These are phyloP conservation scores for Aromia moschata DNA, from an alignment of 2,888 invertebrate species.

Conservation along the genomic window DNA sequence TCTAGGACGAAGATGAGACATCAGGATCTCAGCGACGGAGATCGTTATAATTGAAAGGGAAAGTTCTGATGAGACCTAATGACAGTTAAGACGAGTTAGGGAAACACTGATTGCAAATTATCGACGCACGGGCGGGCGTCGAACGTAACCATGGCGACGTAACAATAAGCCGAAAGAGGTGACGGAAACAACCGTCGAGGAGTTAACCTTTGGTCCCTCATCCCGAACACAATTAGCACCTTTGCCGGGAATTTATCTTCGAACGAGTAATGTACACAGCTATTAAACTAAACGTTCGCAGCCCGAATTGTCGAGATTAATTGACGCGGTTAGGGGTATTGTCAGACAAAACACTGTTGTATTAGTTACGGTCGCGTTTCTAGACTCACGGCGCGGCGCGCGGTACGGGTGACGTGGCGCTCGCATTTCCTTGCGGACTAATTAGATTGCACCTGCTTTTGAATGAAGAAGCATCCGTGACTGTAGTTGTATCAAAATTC, in stretches of 20 bases:
- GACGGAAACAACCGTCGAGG: constrained; percentile 42
- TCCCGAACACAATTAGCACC: constrained; percentile 42
- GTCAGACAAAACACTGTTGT: constrained; percentile 37
- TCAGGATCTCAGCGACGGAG: constrained; percentile 27
- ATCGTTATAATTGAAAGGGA: constrained; percentile 41
- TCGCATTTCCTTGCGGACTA: too few species aligned
- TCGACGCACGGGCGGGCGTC: constrained; percentile 39
- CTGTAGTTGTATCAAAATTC: too few species aligned
- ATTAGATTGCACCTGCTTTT: too few species aligned
- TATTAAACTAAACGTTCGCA: constrained; percentile 36
- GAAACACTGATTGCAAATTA: constrained; percentile 48
- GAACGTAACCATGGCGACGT: constrained; percentile 34
- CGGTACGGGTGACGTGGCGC: too few species aligned
- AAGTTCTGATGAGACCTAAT: constrained; percentile 46
- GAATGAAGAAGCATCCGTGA: too few species aligned
- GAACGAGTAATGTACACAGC: constrained; percentile 37
- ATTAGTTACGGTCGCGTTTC: constrained; percentile 17
- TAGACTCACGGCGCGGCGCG: too few species aligned
- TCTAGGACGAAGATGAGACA: constrained; percentile 26
- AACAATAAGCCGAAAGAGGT: constrained; percentile 43
- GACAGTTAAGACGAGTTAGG: constrained; percentile 44
- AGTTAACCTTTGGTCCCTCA: constrained; percentile 39
- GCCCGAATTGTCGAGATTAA: constrained; percentile 38
- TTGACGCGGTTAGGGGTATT: constrained; percentile 37
- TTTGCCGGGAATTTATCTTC: constrained; percentile 32